phyloP scores from a whole-genome alignment of 2,888 invertebrate species.

The Plagodis dolabraria region DNA sequence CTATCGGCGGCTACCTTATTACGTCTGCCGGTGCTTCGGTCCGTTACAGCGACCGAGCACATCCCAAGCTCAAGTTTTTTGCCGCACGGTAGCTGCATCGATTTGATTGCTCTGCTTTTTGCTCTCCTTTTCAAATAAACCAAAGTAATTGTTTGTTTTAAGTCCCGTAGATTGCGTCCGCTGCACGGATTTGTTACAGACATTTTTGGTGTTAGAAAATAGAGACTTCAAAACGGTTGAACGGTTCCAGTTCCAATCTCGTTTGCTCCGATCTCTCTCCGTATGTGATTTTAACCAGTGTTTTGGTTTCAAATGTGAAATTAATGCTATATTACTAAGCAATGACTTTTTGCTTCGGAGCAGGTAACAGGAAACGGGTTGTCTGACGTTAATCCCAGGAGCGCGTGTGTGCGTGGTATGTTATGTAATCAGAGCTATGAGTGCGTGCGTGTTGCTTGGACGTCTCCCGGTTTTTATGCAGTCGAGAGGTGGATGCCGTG shows the following conservation, averaged over 20 bases:
- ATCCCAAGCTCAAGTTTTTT: conserved; percentile 71
- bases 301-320: conserved; percentile 70
- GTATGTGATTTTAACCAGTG: conserved; percentile 41
- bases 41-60: conserved; percentile 64
- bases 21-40: conserved; percentile 53
- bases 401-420: conserved; percentile 60
- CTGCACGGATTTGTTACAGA: conserved; percentile 77
- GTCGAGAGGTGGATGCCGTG: conserved; percentile 56
- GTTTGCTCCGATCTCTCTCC: conserved; percentile 29
- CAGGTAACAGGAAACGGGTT: conserved; percentile 84
- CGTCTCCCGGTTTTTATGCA: conserved; percentile 71
- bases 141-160: conserved; percentile 84
- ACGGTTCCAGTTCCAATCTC: conserved; percentile 52
- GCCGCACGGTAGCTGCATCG: conserved; percentile 77
- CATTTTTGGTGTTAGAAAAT: conserved; percentile 73
- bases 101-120: conserved; percentile 81
- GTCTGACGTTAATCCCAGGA: conserved; percentile 75
- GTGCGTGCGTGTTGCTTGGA: conserved; percentile 59
- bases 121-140: conserved; percentile 80
- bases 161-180: conserved; percentile 77
- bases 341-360: conserved; percentile 70
- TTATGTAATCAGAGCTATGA: conserved; percentile 67
- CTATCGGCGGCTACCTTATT: conserved; percentile 68
- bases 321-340: conserved; percentile 78
- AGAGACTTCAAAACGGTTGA: conserved; percentile 75